A percentile compares a stretch with the other conserved stretches of the same genome.
Evolutionary conservation across 2,797 vertebrate species (phyloP).

Genomic region (Sebastes oblongus): DNA sequence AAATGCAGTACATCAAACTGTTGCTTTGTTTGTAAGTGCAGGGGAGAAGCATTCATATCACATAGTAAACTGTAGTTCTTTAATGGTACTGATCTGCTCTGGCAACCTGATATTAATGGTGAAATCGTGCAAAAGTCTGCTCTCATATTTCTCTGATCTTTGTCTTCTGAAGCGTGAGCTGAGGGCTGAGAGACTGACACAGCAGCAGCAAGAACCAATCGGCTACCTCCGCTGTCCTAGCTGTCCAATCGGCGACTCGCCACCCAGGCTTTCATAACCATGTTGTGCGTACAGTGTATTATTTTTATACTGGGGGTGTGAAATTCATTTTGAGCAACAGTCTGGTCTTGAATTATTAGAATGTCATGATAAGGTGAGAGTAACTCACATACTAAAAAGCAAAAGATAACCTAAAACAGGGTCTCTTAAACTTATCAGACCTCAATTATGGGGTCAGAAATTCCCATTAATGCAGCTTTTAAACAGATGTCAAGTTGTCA

Average conservation of each 20-base stretch:
- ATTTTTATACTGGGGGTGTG: neutral
- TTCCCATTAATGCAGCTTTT: neutral
- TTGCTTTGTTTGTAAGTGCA: neutral
- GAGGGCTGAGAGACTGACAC: conserved; percentile 64
- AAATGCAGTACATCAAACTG: neutral
- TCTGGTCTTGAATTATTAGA: neutral
- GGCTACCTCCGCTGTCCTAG: neutral
- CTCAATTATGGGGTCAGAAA: neutral
- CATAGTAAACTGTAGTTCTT: neutral
- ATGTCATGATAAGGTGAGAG: neutral
- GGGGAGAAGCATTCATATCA: neutral
- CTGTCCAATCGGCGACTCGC: conserved; percentile 39
- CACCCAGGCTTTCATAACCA: conserved; percentile 31
- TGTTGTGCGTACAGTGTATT: neutral
- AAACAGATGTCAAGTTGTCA: neutral
- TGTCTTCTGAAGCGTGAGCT: conserved; percentile 37
- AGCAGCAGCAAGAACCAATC: conserved; percentile 44
- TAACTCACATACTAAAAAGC: neutral
- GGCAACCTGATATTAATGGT: neutral
- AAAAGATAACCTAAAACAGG: neutral
- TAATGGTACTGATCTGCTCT: neutral
- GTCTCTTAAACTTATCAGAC: neutral
- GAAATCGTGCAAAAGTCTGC: neutral
- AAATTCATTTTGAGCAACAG: neutral
- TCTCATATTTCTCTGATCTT: conserved; percentile 13